A percentile compares a stretch with the other conserved stretches of the same genome.
Conservation (phyloP, 2,888 invertebrate genomes). For the Danaus chrysippus region DNA sequence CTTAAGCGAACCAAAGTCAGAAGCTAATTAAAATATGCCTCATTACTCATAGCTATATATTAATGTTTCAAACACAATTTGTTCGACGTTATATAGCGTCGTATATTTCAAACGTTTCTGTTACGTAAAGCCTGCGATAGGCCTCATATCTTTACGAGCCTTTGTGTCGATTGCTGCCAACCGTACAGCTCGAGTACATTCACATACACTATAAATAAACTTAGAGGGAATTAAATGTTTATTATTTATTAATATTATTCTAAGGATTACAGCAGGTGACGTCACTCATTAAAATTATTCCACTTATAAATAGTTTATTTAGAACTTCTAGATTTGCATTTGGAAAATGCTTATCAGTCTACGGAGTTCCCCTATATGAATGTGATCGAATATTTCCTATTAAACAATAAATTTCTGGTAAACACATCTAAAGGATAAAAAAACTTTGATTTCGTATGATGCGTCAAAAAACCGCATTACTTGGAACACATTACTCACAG, state of each 20-base stretch:
- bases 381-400: no score
- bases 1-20: no score
- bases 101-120: constrained; percentile 33
- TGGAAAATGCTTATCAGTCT: no score
- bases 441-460: not conserved
- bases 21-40: no score
- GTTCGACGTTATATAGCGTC: constrained; percentile 10
- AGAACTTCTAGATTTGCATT: no score
- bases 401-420: not conserved
- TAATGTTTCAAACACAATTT: not conserved
- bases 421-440: not conserved
- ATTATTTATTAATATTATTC: no score
- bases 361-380: no score
- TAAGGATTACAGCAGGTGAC: no score
- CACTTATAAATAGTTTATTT: no score
- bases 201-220: constrained; percentile 27
- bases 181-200: constrained; percentile 41
- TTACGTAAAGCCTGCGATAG: constrained; percentile 42
- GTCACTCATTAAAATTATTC: no score
- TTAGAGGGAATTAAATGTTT: no score
- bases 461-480: not conserved
- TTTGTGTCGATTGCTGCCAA: constrained; percentile 66
- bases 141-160: constrained; percentile 69
- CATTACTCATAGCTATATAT: not conserved
- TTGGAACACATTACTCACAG: not conserved